Evolutionary conservation across 2,113 vertebrate species (phyloP).

Genomic region (Microtus richardsoni): DNA sequence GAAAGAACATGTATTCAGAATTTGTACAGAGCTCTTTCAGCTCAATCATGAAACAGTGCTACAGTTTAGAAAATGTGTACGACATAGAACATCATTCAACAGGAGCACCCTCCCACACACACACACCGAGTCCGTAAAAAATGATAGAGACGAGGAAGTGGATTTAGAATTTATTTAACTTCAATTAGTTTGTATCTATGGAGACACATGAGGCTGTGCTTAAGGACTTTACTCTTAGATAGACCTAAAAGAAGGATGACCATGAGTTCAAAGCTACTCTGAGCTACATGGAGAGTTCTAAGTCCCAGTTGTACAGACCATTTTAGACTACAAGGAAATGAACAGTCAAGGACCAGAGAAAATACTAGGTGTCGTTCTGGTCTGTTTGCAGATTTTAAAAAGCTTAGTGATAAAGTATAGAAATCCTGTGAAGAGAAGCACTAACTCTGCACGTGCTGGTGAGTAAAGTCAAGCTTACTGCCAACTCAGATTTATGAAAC

Average conservation of each 20-base stretch:
- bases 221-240: neutral
- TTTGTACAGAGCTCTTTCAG: neutral
- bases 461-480: neutral
- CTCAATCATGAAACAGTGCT: neutral
- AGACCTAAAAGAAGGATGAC: neutral
- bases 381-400: neutral
- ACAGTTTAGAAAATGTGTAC: neutral
- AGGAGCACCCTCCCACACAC: neutral
- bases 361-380: neutral
- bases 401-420: neutral
- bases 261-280: neutral
- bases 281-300: neutral
- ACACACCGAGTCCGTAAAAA: neutral
- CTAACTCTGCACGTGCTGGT: neutral
- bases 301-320: neutral
- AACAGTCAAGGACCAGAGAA: neutral
- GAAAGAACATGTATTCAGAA: neutral
- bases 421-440: neutral
- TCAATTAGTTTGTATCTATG: slow-evolving; percentile 4
- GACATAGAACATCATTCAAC: neutral
- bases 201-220: neutral
- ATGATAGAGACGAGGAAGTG: neutral
- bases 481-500: slow-evolving; percentile 14
- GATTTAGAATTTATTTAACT: neutral
- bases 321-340: neutral